Base-by-base conservation (phyloP, 1,140 invertebrate genomes). In the Fopius arisanus region DNA sequence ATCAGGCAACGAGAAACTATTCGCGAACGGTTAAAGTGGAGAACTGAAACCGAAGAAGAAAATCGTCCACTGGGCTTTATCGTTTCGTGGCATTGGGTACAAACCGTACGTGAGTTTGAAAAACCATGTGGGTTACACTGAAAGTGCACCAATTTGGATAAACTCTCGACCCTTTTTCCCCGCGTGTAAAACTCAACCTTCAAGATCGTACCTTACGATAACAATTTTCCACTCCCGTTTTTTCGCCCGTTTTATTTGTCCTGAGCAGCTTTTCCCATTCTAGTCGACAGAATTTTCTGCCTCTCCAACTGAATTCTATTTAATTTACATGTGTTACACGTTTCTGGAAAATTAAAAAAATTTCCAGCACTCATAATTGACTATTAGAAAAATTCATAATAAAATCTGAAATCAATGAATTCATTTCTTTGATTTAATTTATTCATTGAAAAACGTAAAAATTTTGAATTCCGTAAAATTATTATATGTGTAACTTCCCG, bases 71-170 rank as follows among this genome's bases (percentile, higher is more conserved):
- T 7, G 19, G 7, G 9, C 29, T 65, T 65, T 65, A 65, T 65
- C 62, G 62, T 33, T 65, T 65, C 29, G 62, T 65, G 62, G 62
- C 33, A 65, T 65, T 29, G 23, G 54, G 62, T 65, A 65, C 29
- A 31, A 29, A 31, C 26, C 28, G 28, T 65, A 10, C 28, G 62
- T 16, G 67, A 67, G 12, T 59, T n/a, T 59, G 19, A 28, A 74
- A 51, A 29, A 37, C 33, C 54, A 21, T 28, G 23, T 21, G 14
- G 43, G 43, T 48, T 54, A 59, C 67, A 62, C 67, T 75, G 59
- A 75, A 74, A 75, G 59, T 70, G 67, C 65, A 70, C 63, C 68
- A 75, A 75, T 75, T 75, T 71, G 59, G 73, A 75, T 75, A 67
- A 51, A 65, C 62, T 65, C 54, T 41, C 69, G 43, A 54, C 63